Evolutionary conservation across 2,888 invertebrate species (phyloP).

Genomic region (Mesochorus sp.): DNA sequence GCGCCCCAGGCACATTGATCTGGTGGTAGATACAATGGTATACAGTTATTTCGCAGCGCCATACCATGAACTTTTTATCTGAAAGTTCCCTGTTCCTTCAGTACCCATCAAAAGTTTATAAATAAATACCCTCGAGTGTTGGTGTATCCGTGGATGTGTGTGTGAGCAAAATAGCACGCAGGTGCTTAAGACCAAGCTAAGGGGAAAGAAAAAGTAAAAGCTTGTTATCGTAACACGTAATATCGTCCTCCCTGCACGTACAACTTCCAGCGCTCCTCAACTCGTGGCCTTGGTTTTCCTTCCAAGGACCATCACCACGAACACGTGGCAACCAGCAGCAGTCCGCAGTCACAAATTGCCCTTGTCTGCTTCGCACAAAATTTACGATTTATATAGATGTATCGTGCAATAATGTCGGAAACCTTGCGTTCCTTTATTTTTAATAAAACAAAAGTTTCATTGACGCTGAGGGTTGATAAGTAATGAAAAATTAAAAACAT

Average conservation of each 20-base stretch:
- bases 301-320: slow-evolving; percentile 12
- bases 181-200: slow-evolving; percentile 20
- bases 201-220: slow-evolving; percentile 22
- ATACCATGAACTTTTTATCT: too few species aligned
- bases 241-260: slow-evolving; percentile 1
- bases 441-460: not conserved
- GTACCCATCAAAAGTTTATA: not conserved
- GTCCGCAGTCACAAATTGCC: slow-evolving; percentile 6
- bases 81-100: not conserved
- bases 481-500: too few species aligned
- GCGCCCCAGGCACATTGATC: too few species aligned
- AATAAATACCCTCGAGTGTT: slow-evolving; percentile 4
- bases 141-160: not conserved
- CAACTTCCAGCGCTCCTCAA: slow-evolving; percentile 35
- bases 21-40: too few species aligned
- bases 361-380: not conserved
- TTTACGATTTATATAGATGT: slow-evolving; percentile 8
- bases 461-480: too few species aligned
- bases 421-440: not conserved
- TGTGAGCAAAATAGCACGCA: slow-evolving; percentile 6
- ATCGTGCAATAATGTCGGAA: not conserved
- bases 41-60: too few species aligned
- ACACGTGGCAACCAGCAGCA: slow-evolving; percentile 36
- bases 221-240: slow-evolving; percentile 53
- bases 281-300: slow-evolving; percentile 40